Conservation (phyloP, 2,113 vertebrate genomes). For the Parus major region DNA sequence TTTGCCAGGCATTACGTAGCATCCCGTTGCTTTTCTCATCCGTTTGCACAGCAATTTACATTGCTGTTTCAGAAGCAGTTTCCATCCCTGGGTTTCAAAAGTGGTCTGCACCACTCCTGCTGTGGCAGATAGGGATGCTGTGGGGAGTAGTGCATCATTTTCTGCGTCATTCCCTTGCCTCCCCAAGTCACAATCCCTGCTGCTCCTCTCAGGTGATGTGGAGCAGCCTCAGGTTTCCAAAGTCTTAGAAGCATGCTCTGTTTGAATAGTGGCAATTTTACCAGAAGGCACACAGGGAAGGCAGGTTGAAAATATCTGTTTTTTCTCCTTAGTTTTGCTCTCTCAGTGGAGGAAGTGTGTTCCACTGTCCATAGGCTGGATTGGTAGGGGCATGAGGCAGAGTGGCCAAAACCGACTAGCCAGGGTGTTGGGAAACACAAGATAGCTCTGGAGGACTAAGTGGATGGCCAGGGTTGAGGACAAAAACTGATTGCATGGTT, state of each 20-base stretch:
- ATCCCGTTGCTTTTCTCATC: background rate
- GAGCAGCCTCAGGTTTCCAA: background rate
- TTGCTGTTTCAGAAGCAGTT: background rate
- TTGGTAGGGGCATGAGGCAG: background rate
- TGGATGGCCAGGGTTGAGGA: background rate
- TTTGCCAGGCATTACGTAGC: background rate
- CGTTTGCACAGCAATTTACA: background rate
- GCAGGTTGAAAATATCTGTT: background rate
- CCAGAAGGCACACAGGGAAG: background rate
- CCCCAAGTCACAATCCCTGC: background rate
- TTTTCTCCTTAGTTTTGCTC: background rate
- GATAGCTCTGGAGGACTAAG: slow-evolving; percentile 36
- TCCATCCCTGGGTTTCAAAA: background rate
- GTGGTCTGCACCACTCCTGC: background rate
- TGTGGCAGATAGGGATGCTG: background rate
- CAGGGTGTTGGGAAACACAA: background rate
- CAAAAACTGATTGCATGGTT: background rate
- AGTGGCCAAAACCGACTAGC: background rate
- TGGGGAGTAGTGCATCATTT: background rate
- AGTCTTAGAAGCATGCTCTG: background rate
- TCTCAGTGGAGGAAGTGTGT: background rate
- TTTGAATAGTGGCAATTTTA: background rate
- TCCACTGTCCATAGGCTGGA: background rate
- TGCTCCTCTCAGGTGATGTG: background rate
- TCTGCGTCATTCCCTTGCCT: background rate